Evolutionary conservation across 2,113 vertebrate genomes (phyloP), one percentile per base, ranked within the genome.

Genomic region (Megaleporinus macrocephalus): DNA sequence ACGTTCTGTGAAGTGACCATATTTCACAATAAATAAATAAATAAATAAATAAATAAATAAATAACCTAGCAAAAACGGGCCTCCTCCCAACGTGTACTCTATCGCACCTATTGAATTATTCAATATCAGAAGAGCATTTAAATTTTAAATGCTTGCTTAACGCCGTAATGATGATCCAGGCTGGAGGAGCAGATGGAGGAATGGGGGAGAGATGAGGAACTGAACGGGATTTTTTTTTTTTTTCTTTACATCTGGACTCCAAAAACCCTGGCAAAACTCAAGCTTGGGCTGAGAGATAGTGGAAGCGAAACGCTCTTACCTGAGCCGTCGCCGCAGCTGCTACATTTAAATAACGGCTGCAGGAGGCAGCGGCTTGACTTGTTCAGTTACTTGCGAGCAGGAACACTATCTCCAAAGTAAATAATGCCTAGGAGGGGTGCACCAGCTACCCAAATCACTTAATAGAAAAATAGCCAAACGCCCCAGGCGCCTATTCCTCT

Each of bases 371-470:
- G 86, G 88, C 89, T 92, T 88, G 86, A 83, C 84, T 86, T 76
- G 85, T 88, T 71, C 75, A 85, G 90, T 92, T 90, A 90, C 89
- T 79, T 89, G 85, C 89, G 85, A 90, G 89, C 88, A 88, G 86
- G 83, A 92, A 93, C 88, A 91, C 90, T 91, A 92, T 93, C 92
- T 93, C 89, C 90, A 87, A 87, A 92, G 91, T 90, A 93, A 94
- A 94, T 92, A 92, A 94, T 89, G 89, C 92, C 94, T 92, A 86
- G 84, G 88, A 90, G 91, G 91, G 88, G 86, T 81, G 87, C 86
- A 88, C 88, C 88, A 10, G 71, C 29, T 55, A 86, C 89, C 89
- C 88, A 91, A 93, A 93, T 90, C 86, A 85, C 88, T 91, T 89
- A 90, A 93, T 91, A 90, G 89, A 92, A 86, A 81, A 86, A 90